Conservation (phyloP, 2,113 vertebrate species). For the Lasiurus borealis region DNA sequence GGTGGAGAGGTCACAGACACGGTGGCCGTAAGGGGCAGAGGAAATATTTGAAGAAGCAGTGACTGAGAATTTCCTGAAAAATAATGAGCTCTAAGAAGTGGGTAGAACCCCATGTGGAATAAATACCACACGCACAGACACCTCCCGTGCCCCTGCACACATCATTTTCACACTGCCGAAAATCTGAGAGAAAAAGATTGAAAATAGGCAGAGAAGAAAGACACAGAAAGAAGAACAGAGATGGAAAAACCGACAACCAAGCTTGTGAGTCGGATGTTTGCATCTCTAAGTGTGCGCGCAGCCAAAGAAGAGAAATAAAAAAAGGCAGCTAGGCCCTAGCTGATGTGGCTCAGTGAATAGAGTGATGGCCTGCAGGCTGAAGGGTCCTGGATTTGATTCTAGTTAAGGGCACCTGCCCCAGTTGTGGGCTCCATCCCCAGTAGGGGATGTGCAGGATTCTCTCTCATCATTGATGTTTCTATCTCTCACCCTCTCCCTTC, state of each 20-base stretch:
- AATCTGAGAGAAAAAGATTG: background rate
- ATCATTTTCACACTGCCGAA: background rate
- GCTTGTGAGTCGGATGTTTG: constrained; percentile 87
- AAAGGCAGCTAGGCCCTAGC: no score
- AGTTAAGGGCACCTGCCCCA: no score
- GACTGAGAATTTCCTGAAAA: background rate
- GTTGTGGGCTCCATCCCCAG: no score
- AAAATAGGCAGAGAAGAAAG: background rate
- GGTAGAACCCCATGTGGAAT: background rate
- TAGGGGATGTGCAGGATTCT: no score
- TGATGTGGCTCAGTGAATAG: no score
- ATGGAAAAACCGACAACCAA: constrained; percentile 88
- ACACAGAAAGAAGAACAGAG: constrained; percentile 79
- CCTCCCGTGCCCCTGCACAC: background rate
- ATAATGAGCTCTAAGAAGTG: background rate
- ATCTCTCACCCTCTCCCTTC: no score
- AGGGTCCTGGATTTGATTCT: no score
- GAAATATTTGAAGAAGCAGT: background rate
- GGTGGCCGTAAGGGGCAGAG: constrained; percentile 87
- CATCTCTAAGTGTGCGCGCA: constrained; percentile 87
- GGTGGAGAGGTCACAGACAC: constrained; percentile 80
- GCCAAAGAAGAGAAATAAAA: constrained; percentile 79
- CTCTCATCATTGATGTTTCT: no score
- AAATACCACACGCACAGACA: background rate
- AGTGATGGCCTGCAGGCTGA: no score